phyloP scores from a whole-genome alignment of 2,888 invertebrate genomes.

The Leptogaster cylindrica region DNA sequence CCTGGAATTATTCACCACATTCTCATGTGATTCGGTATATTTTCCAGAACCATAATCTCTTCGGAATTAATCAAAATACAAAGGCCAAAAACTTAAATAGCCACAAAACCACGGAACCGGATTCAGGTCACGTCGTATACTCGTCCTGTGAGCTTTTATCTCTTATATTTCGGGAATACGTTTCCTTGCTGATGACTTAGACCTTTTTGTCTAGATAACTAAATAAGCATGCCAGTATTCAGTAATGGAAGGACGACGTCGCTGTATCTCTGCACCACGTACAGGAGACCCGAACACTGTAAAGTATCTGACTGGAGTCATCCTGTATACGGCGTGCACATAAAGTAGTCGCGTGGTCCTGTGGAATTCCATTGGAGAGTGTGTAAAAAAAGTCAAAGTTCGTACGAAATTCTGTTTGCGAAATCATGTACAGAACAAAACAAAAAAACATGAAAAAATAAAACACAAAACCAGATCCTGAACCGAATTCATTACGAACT shows the following conservation, averaged over 20 bases:
- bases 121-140: conserved; percentile 10
- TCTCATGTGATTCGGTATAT: background rate
- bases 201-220: conserved; percentile 20
- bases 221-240: conserved; percentile 10
- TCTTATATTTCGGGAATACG: conserved; percentile 9
- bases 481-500: conserved; percentile 25
- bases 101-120: conserved; percentile 7
- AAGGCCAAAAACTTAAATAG: conserved; percentile 24
- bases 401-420: conserved; percentile 4
- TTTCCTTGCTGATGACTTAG: conserved; percentile 11
- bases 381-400: background rate
- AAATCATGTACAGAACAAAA: too few species aligned
- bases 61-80: conserved; percentile 27
- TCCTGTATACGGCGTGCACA: too few species aligned
- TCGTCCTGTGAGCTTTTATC: conserved; percentile 2
- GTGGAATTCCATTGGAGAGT: too few species aligned
- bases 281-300: too few species aligned
- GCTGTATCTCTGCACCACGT: background rate
- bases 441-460: too few species aligned
- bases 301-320: background rate
- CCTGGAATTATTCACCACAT: conserved; percentile 1
- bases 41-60: conserved; percentile 3
- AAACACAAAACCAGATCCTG: conserved; percentile 3
- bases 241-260: background rate
- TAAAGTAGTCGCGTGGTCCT: too few species aligned